Evolutionary conservation across 2,888 invertebrate species (phyloP), one percentile per base, ranked within the genome.

Genomic region (Conops quadrifasciatus): DNA sequence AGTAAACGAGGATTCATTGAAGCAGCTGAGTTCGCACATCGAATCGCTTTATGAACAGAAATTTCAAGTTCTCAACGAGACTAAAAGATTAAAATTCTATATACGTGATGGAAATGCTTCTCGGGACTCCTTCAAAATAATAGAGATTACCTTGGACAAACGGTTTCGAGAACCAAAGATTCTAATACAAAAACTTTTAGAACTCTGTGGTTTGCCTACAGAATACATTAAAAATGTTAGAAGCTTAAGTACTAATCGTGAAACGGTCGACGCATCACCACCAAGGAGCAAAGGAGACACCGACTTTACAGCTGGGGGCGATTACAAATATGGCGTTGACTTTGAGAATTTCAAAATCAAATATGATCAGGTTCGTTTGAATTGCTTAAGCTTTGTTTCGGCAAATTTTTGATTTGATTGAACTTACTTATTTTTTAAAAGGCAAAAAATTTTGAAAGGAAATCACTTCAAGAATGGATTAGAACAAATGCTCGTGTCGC

Each of bases 1-100:
- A 76, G 91, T 92, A 1, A 97, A 97, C 88, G 97, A 97, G 86
- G 91, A 94, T 80, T 96, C 96, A 0, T 84, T 97, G 72, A 95
- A 97, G 84, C 91, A 92, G 77, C 87, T 97, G 66, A 96, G 96
- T 86, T 93, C 93, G 30, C 90, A 95, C 80, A 87, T 97, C 78
- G 93, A 95, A 85, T 90, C 90, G 30, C 88, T 96, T 69, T 92
- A 93, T 80, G 79, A 84, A 58, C 79, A 77, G 88, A 91, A 78
- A 89, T 90, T 78, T 65, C 76, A 74, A 1, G 49, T 70, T 9
- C 72, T 75, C 24, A 77, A 78, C 1, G 80, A 80, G 45, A 62
- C 91, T 3, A 91, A 90, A 74, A 84, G 86, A 19, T 87, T 97
- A 53, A 88, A 91, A 74, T 96, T 97, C 88, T 96, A 94, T 86